phyloP scores from a whole-genome alignment of 2,888 invertebrate genomes.

The Buathra laborator region DNA sequence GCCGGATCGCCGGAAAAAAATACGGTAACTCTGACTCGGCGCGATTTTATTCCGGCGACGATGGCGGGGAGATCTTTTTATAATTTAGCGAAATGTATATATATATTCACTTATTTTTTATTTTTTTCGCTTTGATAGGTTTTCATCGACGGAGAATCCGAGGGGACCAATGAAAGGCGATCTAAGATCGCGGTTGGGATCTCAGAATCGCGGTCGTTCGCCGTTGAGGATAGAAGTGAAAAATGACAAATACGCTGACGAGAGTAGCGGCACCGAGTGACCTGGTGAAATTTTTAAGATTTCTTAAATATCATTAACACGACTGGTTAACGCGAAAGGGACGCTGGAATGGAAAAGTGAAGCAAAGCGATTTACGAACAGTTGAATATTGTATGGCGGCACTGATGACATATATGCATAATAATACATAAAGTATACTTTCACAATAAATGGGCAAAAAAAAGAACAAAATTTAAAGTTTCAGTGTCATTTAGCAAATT shows the following conservation, averaged over 20 bases:
- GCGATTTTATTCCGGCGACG: not conserved
- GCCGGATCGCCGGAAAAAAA: too few species aligned
- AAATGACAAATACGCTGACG: constrained; percentile 81
- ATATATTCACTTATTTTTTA: not conserved
- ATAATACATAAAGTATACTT: constrained; percentile 48
- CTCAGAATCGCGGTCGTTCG: constrained; percentile 81
- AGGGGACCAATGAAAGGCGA: constrained; percentile 77
- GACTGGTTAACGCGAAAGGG: not conserved
- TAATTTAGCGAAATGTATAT: not conserved
- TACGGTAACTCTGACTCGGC: too few species aligned
- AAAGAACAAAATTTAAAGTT: not conserved
- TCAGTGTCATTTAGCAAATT: not conserved
- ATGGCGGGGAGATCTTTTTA: not conserved
- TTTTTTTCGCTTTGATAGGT: constrained; percentile 61
- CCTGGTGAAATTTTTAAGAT: constrained; percentile 12
- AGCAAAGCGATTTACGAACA: not conserved
- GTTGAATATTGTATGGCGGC: not conserved
- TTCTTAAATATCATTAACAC: not conserved
- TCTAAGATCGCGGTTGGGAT: constrained; percentile 80
- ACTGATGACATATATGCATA: constrained; percentile 10
- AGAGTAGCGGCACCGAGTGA: constrained; percentile 75
- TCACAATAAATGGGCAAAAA: constrained; percentile 52
- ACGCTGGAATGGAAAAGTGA: constrained; percentile 1
- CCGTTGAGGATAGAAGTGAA: constrained; percentile 84
- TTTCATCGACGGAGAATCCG: constrained; percentile 73